Evolutionary conservation across 2,888 invertebrate genomes (phyloP).

Genomic region (Spisula solida): DNA sequence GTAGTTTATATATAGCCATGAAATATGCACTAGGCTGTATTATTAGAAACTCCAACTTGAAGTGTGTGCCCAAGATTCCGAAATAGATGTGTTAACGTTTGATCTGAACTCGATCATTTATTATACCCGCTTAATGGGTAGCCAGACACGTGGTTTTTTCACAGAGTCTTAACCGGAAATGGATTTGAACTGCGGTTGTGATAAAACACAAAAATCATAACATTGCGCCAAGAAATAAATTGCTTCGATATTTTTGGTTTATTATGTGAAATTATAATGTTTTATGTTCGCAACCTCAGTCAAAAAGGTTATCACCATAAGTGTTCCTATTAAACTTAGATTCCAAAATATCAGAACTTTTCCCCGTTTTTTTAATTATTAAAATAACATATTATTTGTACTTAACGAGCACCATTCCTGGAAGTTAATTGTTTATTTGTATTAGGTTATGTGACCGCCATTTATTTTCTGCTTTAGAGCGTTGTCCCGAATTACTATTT

Average conservation of each 20-base stretch:
- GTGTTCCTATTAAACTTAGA: too few relatives aligned
- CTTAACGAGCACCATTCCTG: too few relatives aligned
- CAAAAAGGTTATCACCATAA: too few relatives aligned
- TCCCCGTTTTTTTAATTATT: too few relatives aligned
- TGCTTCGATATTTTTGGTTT: background rate
- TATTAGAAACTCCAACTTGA: slow-evolving; percentile 29
- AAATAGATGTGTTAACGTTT: slow-evolving; percentile 41
- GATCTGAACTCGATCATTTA: slow-evolving; percentile 19
- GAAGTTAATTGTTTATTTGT: too few relatives aligned
- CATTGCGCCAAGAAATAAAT: background rate
- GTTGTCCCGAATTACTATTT: background rate
- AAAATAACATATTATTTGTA: too few relatives aligned
- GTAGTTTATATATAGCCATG: slow-evolving; percentile 58
- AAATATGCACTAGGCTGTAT: slow-evolving; percentile 48
- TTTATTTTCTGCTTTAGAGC: background rate
- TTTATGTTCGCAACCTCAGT: too few relatives aligned
- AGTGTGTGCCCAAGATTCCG: slow-evolving; percentile 32
- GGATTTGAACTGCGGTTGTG: background rate
- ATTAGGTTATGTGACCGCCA: background rate
- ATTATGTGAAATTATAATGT: background rate
- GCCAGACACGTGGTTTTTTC: background rate
- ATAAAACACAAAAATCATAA: slow-evolving; percentile 17
- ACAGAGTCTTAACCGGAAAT: background rate
- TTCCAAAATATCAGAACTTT: too few relatives aligned
- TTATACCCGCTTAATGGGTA: background rate